These are phyloP conservation scores for Dasysyrphus albostriatus DNA, from an alignment of 2,888 invertebrate species.

Conservation along the genomic window DNA sequence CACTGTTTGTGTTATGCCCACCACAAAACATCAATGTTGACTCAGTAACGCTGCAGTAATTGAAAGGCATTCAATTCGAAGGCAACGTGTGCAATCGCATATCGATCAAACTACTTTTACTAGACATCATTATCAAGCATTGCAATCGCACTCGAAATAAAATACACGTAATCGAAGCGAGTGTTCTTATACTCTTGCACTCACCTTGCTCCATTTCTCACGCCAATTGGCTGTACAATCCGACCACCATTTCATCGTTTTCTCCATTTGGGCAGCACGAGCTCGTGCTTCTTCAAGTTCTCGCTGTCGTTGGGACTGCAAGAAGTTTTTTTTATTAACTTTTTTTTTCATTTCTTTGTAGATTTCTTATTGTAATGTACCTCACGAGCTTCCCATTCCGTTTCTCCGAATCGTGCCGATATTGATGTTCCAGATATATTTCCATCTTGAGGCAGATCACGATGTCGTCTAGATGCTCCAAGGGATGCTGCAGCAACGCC, in stretches of 20 bases:
- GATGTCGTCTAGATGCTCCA: slow-evolving; percentile 77
- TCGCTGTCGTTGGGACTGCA: slow-evolving; percentile 84
- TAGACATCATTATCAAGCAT: slow-evolving; percentile 54
- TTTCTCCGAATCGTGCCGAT: slow-evolving; percentile 81
- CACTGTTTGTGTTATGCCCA: slow-evolving; percentile 39
- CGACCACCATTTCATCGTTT: slow-evolving; percentile 99
- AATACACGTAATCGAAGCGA: neutral
- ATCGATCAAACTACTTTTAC: slow-evolving; percentile 72
- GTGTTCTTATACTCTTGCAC: slow-evolving; percentile 15
- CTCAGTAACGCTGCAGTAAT: slow-evolving; percentile 54
- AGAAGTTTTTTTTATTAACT: neutral
- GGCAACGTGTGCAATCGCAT: slow-evolving; percentile 34
- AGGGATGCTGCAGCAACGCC: slow-evolving; percentile 77
- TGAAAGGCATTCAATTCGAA: neutral
- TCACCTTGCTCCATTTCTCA: slow-evolving; percentile 96
- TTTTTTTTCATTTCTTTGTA: neutral
- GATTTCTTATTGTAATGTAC: slow-evolving; percentile 73
- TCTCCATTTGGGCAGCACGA: slow-evolving; percentile 98
- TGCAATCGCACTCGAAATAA: slow-evolving; percentile 53
- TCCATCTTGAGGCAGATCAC: slow-evolving; percentile 76
- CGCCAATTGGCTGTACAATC: slow-evolving; percentile 99
- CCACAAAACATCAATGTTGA: slow-evolving; percentile 37
- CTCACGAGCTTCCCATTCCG: slow-evolving; percentile 84
- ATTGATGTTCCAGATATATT: slow-evolving; percentile 77
- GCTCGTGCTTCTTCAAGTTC: slow-evolving; percentile 98